Base-by-base conservation (phyloP, 2,888 invertebrate genomes). In the Malthinus seriepunctatus region DNA sequence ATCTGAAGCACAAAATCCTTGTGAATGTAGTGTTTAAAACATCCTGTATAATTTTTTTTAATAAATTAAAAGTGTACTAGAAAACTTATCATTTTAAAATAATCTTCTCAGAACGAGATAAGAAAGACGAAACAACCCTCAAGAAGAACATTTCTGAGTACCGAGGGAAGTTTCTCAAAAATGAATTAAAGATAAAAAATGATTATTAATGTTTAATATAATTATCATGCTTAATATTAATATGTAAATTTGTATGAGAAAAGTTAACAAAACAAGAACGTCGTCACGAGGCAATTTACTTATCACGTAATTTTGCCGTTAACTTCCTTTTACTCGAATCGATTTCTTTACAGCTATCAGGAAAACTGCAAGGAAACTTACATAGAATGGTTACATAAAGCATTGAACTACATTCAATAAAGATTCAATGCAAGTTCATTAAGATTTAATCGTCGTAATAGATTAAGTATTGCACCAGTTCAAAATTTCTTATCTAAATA, bases 371-470 rank as follows among this genome's bases (percentile, higher is more conserved):
- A 42, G 48, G 50, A 60, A 60, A 51, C 42, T 54, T 51, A 46
- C 23, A 42, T 32, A 42, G 48, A 47, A 55, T 5, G n/a, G 23
- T 56, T 48, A 48, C 47, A 52, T 56, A 56, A 56, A 60, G 53
- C 42, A 49, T 47, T 52, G 49, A 62, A 59, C 56, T 60, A 45
- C 56, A 53, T 53, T 56, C 44, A 50, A 56, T 54, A 58, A 62
- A 57, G 61, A 51, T 59, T 56, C 56, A 62, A 58, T 59, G 50
- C 59, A 50, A 52, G 58, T 56, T 62, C 62, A 59, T 62, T 62
- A 62, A 62, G 62, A 62, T 62, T 56, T 62, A 59, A 62, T 62
- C 56, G 49, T 32, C 32, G 53, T 62, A 62, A 62, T 46, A 52
- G 62, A 62, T 60, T 42, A n/a, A n/a, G n/a, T n/a, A 42, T 42